Evolutionary conservation across 35 echinoderm and acorn worm genomes (phyloP).

Genomic region (Diadema setosum): DNA sequence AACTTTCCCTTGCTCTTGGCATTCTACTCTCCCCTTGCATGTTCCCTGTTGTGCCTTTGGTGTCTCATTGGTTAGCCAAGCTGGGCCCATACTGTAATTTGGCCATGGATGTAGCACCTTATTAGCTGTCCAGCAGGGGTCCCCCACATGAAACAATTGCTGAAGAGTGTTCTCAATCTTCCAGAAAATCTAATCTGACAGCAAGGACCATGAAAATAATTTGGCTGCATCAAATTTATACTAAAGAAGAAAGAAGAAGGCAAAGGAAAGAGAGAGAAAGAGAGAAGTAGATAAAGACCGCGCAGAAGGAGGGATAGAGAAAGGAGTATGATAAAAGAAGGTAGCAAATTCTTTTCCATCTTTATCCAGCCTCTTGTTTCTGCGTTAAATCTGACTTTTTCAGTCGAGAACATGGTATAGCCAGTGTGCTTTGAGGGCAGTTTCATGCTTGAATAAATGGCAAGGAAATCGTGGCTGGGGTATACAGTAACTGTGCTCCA

Average conservation of each 20-base stretch:
- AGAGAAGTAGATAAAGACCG: not conserved
- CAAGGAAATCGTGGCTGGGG: not conserved
- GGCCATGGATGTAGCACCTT: slow-evolving; percentile 12
- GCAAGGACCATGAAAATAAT: slow-evolving; percentile 8
- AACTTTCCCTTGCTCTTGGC: too few relatives aligned
- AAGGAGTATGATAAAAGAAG: not conserved
- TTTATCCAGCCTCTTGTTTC: too few relatives aligned
- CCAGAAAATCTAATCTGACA: not conserved
- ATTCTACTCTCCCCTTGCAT: too few relatives aligned
- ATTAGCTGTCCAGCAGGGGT: not conserved
- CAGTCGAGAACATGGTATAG: too few relatives aligned
- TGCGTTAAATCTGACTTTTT: too few relatives aligned
- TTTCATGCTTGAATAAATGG: not conserved
- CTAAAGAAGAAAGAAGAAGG: not conserved
- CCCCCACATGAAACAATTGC: slow-evolving; percentile 1
- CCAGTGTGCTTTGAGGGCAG: not conserved
- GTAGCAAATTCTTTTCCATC: too few relatives aligned
- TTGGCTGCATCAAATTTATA: slow-evolving; percentile 7
- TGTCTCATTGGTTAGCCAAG: too few relatives aligned
- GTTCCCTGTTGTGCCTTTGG: too few relatives aligned
- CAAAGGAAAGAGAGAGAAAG: not conserved
- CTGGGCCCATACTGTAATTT: slow-evolving; percentile 1
- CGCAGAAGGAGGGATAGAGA: not conserved
- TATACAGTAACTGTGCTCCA: not conserved
- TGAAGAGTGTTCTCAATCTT: not conserved